Conservation (phyloP, 2,113 vertebrate genomes). For the Danionella cerebrum region DNA sequence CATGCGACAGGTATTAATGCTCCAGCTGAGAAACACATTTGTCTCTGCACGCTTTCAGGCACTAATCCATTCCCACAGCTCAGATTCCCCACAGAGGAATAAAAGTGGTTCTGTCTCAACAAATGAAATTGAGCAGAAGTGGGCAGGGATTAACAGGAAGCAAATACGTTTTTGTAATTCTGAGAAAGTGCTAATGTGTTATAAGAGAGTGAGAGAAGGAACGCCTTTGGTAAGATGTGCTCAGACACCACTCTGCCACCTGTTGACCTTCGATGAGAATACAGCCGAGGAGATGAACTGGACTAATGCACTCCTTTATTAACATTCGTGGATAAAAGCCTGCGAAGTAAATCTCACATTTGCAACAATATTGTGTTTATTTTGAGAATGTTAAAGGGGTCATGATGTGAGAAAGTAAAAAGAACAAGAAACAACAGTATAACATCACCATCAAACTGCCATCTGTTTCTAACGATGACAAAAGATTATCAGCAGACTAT, state of each 20-base stretch:
- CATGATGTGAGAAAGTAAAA: too few relatives aligned
- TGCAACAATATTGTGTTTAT: too few relatives aligned
- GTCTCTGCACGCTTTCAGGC: not conserved
- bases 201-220: slow-evolving; percentile 13
- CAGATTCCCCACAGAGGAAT: slow-evolving; percentile 40
- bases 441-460: too few relatives aligned
- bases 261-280: slow-evolving; percentile 50
- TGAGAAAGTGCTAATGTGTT: slow-evolving; percentile 43
- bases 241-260: slow-evolving; percentile 60
- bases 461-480: too few relatives aligned
- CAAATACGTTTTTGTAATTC: slow-evolving; percentile 45
- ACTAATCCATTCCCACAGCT: slow-evolving; percentile 31
- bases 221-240: not conserved
- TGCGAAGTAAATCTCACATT: too few relatives aligned
- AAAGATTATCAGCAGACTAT: too few relatives aligned
- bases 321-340: not conserved
- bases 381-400: too few relatives aligned
- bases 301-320: not conserved
- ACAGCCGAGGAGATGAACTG: slow-evolving; percentile 26
- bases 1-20: slow-evolving; percentile 28
- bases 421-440: too few relatives aligned
- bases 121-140: slow-evolving; percentile 38
- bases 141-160: not conserved
- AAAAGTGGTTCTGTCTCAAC: slow-evolving; percentile 33
- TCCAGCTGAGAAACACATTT: slow-evolving; percentile 11